Evolutionary conservation across 2,797 vertebrate species (phyloP).

Genomic region (Varecia variegata): DNA sequence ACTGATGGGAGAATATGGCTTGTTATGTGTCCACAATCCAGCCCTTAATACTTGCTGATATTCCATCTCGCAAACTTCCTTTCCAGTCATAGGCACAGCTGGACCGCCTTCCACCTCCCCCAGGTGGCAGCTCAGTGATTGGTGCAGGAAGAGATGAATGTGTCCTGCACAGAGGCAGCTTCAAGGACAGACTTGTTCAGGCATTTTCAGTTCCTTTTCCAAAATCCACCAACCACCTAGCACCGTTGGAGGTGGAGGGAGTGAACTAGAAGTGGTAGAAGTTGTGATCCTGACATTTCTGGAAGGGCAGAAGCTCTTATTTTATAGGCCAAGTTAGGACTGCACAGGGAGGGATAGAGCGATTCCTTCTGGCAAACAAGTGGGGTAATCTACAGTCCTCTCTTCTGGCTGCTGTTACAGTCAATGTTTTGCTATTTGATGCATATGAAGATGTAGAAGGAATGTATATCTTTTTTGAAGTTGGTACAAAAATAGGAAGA

Average conservation of each 20-base stretch:
- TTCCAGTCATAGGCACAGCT: background rate
- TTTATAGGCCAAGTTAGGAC: background rate
- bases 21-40: background rate
- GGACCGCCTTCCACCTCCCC: background rate
- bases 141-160: background rate
- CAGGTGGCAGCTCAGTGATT: background rate
- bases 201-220: background rate
- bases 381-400: background rate
- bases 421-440: slow-evolving; percentile 21
- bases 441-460: background rate
- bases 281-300: background rate
- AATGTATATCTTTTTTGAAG: background rate
- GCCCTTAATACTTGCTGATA: background rate
- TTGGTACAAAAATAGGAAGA: slow-evolving; percentile 16
- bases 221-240: background rate
- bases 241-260: background rate
- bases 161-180: background rate
- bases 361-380: background rate
- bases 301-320: background rate
- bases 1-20: background rate
- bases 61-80: background rate
- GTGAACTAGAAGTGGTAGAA: background rate
- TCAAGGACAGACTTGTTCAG: background rate
- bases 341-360: background rate
- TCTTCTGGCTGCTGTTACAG: background rate